Base-by-base conservation (phyloP, 2,888 invertebrate species). In the Parelbella ahira region DNA sequence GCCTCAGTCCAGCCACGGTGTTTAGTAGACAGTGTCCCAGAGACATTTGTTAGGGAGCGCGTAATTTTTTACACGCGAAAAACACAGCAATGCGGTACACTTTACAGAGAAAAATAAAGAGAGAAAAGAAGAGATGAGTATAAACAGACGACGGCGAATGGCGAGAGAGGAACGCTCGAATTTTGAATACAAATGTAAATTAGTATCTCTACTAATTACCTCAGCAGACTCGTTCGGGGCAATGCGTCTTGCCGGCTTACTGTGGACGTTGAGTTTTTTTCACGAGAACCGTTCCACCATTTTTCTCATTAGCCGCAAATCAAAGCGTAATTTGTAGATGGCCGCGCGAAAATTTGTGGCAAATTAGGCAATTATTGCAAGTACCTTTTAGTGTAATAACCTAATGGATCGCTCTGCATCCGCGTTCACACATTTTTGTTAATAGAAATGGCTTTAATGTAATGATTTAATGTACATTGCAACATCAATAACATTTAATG, bases 181-280 rank as follows among this genome's bases (percentile, higher is more conserved):
- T 88, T 87, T 88, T 88, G 87, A 88, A 88, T 88, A 88, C 88
- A 88, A 88, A 88, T 88, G 88, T 88, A 88, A 88, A 88, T 88
- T 88, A 87, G 87, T 84, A 83, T 80, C 84, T 78, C 78, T 75
- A 82, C 87, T 88, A 88, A 88, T 88, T 88, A 88, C 86, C 78
- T 68, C 60, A 60, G 73, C 75, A 77, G 80, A 81, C 82, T 76
- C 83, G 82, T 82, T 62, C 73, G 63, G 72, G 76, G 86, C 82
- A 69, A 84, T 87, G 81, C 83, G 76, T 87, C 86, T 87, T 87
- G 66, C 66, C 61, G 84, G 82, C 87, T 86, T 86, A 86, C 71
- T 60, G 69, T 57, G 68, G 63, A 71, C 75, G 73, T 73, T 68
- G 65, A 64, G 68, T 76, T 79, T 82, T 83, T 84, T n/a, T 77